Conservation (phyloP, 2,888 invertebrate species). For the Calameuta filiformis region DNA sequence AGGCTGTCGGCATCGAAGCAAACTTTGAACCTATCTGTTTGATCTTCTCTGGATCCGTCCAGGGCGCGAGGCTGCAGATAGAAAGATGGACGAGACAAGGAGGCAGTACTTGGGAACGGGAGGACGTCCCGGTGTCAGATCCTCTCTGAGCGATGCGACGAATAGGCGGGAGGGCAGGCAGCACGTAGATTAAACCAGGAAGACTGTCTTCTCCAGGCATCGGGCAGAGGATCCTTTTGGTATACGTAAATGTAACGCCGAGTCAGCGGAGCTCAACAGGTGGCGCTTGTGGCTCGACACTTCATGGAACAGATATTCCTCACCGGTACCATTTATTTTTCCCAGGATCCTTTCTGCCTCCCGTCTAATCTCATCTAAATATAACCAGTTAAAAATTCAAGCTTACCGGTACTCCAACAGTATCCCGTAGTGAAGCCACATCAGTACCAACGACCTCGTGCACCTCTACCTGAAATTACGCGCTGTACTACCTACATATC, state of each 20-base stretch:
- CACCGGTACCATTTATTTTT: neutral
- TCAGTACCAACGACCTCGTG: neutral
- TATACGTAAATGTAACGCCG: neutral
- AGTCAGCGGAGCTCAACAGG: neutral
- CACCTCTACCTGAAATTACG: neutral
- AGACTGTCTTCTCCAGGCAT: neutral
- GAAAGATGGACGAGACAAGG: slow-evolving; percentile 1
- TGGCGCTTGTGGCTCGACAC: neutral
- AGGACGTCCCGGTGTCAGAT: neutral
- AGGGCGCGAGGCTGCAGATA: neutral
- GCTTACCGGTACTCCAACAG: neutral
- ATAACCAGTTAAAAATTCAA: neutral
- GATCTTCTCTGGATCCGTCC: neutral
- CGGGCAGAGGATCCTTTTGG: neutral
- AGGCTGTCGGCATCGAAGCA: neutral
- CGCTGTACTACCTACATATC: neutral
- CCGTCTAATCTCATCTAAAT: neutral
- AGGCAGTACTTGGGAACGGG: neutral
- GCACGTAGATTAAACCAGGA: neutral
- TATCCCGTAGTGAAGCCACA: neutral
- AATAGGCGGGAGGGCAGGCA: neutral
- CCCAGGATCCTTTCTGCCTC: neutral
- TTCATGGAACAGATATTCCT: neutral
- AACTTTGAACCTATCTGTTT: neutral
- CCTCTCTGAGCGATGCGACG: neutral